Evolutionary conservation across 2,888 invertebrate species (phyloP).

Genomic region (Trichogramma dendrolimi): DNA sequence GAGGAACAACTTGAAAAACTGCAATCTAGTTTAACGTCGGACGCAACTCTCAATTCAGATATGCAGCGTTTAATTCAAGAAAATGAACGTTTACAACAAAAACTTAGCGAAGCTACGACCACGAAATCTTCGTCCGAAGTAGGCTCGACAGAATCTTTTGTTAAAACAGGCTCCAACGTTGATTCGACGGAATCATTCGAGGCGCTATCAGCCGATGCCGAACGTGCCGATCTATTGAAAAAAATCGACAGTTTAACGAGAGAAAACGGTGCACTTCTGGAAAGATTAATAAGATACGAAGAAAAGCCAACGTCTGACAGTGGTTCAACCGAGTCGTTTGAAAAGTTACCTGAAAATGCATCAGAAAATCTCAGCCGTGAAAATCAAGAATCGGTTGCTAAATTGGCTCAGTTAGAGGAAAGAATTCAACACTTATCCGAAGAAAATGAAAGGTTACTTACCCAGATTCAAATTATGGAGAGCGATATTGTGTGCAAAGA

Average conservation of each 20-base stretch:
- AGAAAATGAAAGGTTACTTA: slow-evolving; percentile 56
- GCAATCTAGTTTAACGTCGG: slow-evolving; percentile 34
- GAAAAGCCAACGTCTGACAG: slow-evolving; percentile 46
- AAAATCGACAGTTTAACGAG: slow-evolving; percentile 43
- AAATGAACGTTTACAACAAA: slow-evolving; percentile 70
- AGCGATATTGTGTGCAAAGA: slow-evolving; percentile 11
- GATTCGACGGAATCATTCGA: slow-evolving; percentile 46
- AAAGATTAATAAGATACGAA: slow-evolving; percentile 43
- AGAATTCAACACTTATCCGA: slow-evolving; percentile 46
- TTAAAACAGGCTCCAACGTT: slow-evolving; percentile 37
- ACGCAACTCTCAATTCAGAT: slow-evolving; percentile 55
- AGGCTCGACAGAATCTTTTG: slow-evolving; percentile 43
- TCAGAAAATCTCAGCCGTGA: slow-evolving; percentile 43
- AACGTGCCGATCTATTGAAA: slow-evolving; percentile 41
- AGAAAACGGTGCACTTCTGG: slow-evolving; percentile 41
- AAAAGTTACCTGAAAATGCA: slow-evolving; percentile 45
- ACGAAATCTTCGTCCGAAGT: slow-evolving; percentile 39
- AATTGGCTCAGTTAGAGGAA: slow-evolving; percentile 43
- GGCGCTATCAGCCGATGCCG: slow-evolving; percentile 38
- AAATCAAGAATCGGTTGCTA: slow-evolving; percentile 44
- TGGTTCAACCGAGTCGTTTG: slow-evolving; percentile 50
- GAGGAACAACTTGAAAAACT: slow-evolving; percentile 69
- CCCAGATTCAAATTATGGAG: slow-evolving; percentile 13
- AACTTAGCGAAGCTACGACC: slow-evolving; percentile 64
- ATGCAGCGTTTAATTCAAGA: slow-evolving; percentile 63